Evolutionary conservation across 2,113 vertebrate genomes (phyloP).

Genomic region (Todiramphus saurophagus): DNA sequence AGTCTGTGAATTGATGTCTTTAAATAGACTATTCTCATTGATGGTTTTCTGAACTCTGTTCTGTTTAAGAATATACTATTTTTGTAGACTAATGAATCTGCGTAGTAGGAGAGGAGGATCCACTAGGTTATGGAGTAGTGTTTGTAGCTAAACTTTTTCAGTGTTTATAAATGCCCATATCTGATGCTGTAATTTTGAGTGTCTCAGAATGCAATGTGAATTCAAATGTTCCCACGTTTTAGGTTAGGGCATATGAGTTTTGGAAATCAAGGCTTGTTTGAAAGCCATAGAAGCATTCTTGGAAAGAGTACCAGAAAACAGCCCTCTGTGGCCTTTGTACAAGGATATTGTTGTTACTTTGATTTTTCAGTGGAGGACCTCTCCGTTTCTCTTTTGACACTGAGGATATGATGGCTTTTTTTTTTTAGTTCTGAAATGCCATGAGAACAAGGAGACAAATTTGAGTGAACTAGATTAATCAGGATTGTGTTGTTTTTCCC

Average conservation of each 20-base stretch:
- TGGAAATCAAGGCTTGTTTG: neutral
- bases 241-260: neutral
- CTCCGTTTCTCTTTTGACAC: neutral
- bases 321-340: neutral
- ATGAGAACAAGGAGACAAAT: conserved; percentile 31
- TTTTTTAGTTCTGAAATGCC: conserved; percentile 52
- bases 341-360: neutral
- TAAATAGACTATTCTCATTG: neutral
- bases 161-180: neutral
- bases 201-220: neutral
- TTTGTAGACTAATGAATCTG: neutral
- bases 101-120: neutral
- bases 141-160: neutral
- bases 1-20: neutral
- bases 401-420: neutral
- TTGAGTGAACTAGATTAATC: conserved; percentile 18
- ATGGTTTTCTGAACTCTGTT: neutral
- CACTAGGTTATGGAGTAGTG: neutral
- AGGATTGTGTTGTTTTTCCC: conserved; percentile 6
- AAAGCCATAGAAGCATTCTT: neutral
- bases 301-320: neutral
- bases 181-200: neutral
- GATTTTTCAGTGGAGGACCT: neutral
- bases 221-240: neutral
- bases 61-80: neutral